A percentile compares a stretch with the other conserved stretches of the same genome.
Evolutionary conservation across 1,140 invertebrate genomes (phyloP).

Genomic region (Venustaconcha ellipsiformis): DNA sequence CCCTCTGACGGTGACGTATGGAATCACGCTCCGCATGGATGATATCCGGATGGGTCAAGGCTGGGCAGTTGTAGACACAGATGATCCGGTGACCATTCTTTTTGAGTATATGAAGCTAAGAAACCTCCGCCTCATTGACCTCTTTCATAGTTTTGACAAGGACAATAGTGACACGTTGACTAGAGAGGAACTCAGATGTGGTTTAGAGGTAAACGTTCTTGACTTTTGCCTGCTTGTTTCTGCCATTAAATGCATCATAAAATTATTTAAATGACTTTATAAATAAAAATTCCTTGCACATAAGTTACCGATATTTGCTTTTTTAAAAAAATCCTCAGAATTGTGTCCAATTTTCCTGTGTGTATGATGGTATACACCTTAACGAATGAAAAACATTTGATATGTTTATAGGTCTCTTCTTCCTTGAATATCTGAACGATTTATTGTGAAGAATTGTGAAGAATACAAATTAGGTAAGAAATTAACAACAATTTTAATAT

Average conservation of each 20-base stretch:
- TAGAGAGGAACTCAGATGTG: constrained; percentile 51
- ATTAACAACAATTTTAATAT: background rate
- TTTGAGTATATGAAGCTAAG: constrained; percentile 58
- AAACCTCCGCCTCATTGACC: constrained; percentile 54
- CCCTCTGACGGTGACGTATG: constrained; percentile 40
- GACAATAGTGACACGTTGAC: constrained; percentile 53
- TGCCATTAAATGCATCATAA: background rate
- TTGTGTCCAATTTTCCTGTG: too few relatives aligned
- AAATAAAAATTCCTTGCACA: background rate
- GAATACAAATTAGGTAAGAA: too few relatives aligned
- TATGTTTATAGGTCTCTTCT: too few relatives aligned
- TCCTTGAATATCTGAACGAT: too few relatives aligned
- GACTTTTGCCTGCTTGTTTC: background rate
- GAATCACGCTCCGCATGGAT: constrained; percentile 49
- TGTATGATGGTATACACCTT: too few relatives aligned
- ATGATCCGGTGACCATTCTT: constrained; percentile 52
- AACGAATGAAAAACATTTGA: too few relatives aligned
- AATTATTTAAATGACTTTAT: background rate
- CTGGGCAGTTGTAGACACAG: constrained; percentile 47
- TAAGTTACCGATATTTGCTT: background rate
- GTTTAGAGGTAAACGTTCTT: constrained; percentile 37
- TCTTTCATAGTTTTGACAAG: constrained; percentile 53
- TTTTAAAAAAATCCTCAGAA: too few relatives aligned
- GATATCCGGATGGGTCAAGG: constrained; percentile 41
- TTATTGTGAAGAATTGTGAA: too few relatives aligned